Evolutionary conservation across 2,113 vertebrate species (phyloP).

Genomic region (Blennius ocellaris): DNA sequence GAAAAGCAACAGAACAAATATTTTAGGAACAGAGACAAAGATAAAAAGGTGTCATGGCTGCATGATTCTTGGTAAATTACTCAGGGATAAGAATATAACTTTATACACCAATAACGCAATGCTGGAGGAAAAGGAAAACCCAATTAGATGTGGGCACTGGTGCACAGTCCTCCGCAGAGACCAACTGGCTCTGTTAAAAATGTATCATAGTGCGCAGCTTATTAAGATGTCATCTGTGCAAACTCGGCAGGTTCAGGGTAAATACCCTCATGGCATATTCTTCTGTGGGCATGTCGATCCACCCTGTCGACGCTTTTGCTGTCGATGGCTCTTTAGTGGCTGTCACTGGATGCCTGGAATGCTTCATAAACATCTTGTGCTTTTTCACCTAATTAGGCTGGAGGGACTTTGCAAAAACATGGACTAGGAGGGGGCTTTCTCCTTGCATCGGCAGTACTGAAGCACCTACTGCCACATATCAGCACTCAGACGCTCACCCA

Average conservation of each 20-base stretch:
- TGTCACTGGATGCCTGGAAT: constrained; percentile 73
- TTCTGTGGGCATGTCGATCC: constrained; percentile 69
- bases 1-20: constrained; percentile 10
- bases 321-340: constrained; percentile 80
- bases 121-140: constrained; percentile 60
- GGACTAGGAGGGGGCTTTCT: constrained; percentile 23
- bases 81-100: constrained; percentile 50
- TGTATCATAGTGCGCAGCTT: constrained; percentile 72
- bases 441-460: constrained; percentile 31
- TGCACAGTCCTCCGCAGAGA: constrained; percentile 62
- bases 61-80: constrained; percentile 44
- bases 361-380: constrained; percentile 82
- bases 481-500: constrained; percentile 14
- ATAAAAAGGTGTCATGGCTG: constrained; percentile 38
- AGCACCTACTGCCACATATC: constrained; percentile 11
- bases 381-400: constrained; percentile 84
- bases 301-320: constrained; percentile 74
- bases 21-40: neutral
- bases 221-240: constrained; percentile 83
- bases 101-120: constrained; percentile 59
- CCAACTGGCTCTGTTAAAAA: constrained; percentile 64
- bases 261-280: constrained; percentile 74
- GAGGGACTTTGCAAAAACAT: constrained; percentile 78
- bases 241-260: constrained; percentile 75
- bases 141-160: constrained; percentile 77